Percentiles rank a stretch among this genome's conserved stretches.
Conservation (phyloP, 2,797 vertebrate genomes). For the Schizopygopsis pylzovi region DNA sequence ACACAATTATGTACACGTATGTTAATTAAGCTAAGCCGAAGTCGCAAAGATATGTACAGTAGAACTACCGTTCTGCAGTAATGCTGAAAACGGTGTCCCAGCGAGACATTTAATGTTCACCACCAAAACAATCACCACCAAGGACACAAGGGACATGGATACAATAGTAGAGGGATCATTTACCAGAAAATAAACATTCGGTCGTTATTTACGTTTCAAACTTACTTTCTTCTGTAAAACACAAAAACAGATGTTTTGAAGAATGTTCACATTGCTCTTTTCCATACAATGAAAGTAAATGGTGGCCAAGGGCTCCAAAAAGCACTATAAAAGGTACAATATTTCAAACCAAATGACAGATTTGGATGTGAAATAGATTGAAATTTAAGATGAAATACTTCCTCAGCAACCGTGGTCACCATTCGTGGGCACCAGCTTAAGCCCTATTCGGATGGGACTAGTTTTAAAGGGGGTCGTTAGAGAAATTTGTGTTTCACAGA, state of each 20-base stretch:
- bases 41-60: slow-evolving; percentile 64
- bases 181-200: slow-evolving; percentile 3
- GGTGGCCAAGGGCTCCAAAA: not conserved
- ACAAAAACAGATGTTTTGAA: not conserved
- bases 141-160: slow-evolving; percentile 57
- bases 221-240: not conserved
- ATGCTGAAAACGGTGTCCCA: slow-evolving; percentile 32
- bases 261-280: not conserved
- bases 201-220: not conserved
- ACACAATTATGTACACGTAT: slow-evolving; percentile 58
- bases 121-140: slow-evolving; percentile 57
- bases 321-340: not conserved
- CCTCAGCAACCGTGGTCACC: not conserved
- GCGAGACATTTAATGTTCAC: slow-evolving; percentile 5
- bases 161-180: not conserved
- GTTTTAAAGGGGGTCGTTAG: no score
- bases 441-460: no score
- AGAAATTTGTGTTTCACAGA: no score
- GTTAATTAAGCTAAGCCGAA: slow-evolving; percentile 55
- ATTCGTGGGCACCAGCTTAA: not conserved
- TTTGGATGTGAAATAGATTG: not conserved
- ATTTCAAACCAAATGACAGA: not conserved
- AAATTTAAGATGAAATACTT: not conserved
- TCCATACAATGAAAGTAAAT: not conserved
- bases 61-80: slow-evolving; percentile 60